Conservation (phyloP, 2,888 invertebrate species). For the Philereme vetulata region DNA sequence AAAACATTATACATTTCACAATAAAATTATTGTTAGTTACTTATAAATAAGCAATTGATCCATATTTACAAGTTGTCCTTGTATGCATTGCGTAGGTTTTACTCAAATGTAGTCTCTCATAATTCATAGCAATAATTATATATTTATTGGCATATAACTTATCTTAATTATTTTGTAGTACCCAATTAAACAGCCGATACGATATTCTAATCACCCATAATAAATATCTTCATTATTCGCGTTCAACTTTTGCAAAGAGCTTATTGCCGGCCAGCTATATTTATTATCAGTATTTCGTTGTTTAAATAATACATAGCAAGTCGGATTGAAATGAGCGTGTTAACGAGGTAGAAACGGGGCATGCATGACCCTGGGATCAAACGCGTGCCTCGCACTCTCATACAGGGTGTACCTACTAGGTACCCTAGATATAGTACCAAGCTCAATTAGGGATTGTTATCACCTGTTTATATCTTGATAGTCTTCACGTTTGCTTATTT, state of each 20-base stretch:
- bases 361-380: constrained; percentile 65
- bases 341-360: constrained; percentile 63
- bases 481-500: background rate
- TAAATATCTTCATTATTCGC: constrained; percentile 20
- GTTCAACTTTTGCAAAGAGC: constrained; percentile 17
- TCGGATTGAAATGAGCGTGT: constrained; percentile 57
- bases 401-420: constrained; percentile 25
- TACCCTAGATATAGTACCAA: background rate
- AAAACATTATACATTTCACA: too few species aligned
- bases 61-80: background rate
- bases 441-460: background rate
- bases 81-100: constrained; percentile 2
- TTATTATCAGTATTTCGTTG: constrained; percentile 48
- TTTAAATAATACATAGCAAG: constrained; percentile 47
- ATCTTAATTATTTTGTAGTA: constrained; percentile 21
- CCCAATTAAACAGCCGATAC: constrained; percentile 21
- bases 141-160: constrained; percentile 13
- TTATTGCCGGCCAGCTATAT: constrained; percentile 39
- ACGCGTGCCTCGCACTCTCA: constrained; percentile 54
- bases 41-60: too few species aligned
- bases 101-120: background rate
- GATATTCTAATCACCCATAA: constrained; percentile 25
- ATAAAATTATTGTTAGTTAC: too few species aligned
- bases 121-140: constrained; percentile 9
- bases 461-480: too few species aligned